Evolutionary conservation across 2,113 vertebrate genomes (phyloP).

Genomic region (Pholis gunnellus): DNA sequence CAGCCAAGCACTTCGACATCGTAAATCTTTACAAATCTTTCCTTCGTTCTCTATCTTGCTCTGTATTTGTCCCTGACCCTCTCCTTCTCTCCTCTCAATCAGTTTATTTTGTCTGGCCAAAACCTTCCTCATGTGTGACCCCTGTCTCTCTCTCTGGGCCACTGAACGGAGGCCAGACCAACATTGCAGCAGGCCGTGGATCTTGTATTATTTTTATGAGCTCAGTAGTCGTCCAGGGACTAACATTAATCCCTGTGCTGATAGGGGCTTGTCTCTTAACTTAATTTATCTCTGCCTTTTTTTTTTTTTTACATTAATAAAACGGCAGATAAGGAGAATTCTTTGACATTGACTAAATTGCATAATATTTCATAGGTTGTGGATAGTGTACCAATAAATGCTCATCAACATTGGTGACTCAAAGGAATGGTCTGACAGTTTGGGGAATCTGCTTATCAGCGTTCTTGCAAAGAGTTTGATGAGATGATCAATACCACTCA

Average conservation of each 20-base stretch:
- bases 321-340: neutral
- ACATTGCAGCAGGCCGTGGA: constrained; percentile 59
- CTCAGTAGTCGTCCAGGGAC: constrained; percentile 74
- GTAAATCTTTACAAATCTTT: constrained; percentile 71
- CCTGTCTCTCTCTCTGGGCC: constrained; percentile 35
- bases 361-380: constrained; percentile 6
- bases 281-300: constrained; percentile 51
- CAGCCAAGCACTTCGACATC: constrained; percentile 52
- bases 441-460: neutral
- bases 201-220: constrained; percentile 80
- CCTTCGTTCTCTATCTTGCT: constrained; percentile 44
- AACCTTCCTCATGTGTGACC: constrained; percentile 51
- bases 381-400: neutral
- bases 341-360: constrained; percentile 17
- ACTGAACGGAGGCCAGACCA: constrained; percentile 58
- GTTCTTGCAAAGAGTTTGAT: neutral
- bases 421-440: constrained; percentile 1
- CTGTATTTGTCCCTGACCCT: constrained; percentile 35
- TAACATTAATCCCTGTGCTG: constrained; percentile 70
- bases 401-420: neutral
- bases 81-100: constrained; percentile 21
- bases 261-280: constrained; percentile 69
- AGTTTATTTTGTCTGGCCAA: constrained; percentile 33
- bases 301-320: constrained; percentile 19
- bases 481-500: neutral